Evolutionary conservation across 2,797 vertebrate genomes (phyloP).

Genomic region (Champsocephalus esox): DNA sequence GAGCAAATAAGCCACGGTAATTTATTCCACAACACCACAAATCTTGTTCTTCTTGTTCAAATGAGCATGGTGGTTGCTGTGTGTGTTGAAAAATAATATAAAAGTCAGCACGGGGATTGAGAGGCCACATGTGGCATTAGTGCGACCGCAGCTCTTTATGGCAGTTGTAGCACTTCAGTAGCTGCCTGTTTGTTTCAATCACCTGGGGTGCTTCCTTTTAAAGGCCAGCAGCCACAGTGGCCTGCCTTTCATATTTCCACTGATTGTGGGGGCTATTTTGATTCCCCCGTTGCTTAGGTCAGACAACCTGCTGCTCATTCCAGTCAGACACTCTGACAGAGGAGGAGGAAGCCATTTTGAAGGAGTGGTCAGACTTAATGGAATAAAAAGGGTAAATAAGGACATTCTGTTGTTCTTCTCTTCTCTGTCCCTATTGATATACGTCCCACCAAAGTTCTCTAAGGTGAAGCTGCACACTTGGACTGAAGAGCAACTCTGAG

Average conservation of each 20-base stretch:
- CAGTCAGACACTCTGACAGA: slow-evolving; percentile 71
- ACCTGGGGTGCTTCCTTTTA: slow-evolving; percentile 67
- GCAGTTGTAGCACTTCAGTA: slow-evolving; percentile 77
- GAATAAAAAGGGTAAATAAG: slow-evolving; percentile 62
- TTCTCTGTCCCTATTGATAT: slow-evolving; percentile 51
- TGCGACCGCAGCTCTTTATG: slow-evolving; percentile 47
- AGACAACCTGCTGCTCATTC: slow-evolving; percentile 68
- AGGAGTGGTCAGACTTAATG: slow-evolving; percentile 71
- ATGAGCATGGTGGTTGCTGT: slow-evolving; percentile 57
- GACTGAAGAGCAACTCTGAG: slow-evolving; percentile 40
- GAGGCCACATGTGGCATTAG: slow-evolving; percentile 60
- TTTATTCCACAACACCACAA: slow-evolving; percentile 76
- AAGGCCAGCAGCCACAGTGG: slow-evolving; percentile 72
- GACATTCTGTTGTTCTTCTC: slow-evolving; percentile 44
- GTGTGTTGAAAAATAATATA: slow-evolving; percentile 49
- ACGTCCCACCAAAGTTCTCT: slow-evolving; percentile 62
- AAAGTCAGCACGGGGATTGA: slow-evolving; percentile 61
- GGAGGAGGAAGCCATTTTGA: slow-evolving; percentile 76
- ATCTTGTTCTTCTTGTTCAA: slow-evolving; percentile 69
- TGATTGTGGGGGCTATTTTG: slow-evolving; percentile 85
- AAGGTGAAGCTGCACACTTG: slow-evolving; percentile 41
- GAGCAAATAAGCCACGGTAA: slow-evolving; percentile 70
- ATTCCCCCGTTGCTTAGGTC: slow-evolving; percentile 71
- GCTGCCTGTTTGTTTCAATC: slow-evolving; percentile 75
- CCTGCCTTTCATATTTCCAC: slow-evolving; percentile 79